phyloP scores from a whole-genome alignment of 1,140 invertebrate species.

The Andricus grossulariae region DNA sequence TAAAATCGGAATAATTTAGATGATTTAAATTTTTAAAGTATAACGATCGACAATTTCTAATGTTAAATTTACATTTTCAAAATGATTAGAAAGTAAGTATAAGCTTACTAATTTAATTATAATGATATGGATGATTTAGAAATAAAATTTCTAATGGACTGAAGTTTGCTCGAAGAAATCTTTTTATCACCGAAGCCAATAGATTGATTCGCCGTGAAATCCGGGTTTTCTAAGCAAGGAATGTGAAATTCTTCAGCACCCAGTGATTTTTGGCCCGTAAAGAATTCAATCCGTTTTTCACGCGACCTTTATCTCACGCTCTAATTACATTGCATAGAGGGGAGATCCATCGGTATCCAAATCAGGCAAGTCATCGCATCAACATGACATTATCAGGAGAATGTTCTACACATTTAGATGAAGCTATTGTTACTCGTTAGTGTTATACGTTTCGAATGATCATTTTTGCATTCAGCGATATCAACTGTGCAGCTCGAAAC shows the following conservation, averaged over 20 bases:
- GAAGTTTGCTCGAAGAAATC: too few species aligned
- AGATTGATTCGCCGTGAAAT: too few species aligned
- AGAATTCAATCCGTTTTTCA: neutral
- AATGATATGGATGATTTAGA: too few species aligned
- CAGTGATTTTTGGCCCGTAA: neutral
- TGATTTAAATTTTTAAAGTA: too few species aligned
- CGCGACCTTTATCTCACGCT: constrained; percentile 24
- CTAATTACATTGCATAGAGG: constrained; percentile 14
- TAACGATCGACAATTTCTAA: too few species aligned
- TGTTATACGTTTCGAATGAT: constrained; percentile 4
- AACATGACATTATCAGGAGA: neutral
- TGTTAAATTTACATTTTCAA: too few species aligned
- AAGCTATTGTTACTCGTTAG: constrained; percentile 13
- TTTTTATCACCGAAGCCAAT: too few species aligned
- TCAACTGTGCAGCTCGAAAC: neutral
- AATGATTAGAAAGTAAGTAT: too few species aligned
- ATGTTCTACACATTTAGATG: constrained; percentile 17
- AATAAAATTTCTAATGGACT: too few species aligned
- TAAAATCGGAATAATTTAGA: too few species aligned
- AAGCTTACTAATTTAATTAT: too few species aligned
- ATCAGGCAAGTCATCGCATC: constrained; percentile 22
- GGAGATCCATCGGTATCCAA: constrained; percentile 23
- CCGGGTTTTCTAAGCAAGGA: neutral
- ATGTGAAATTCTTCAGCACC: neutral
- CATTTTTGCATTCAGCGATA: neutral